Base-by-base conservation (phyloP, 2,888 invertebrate species). In the Acrocyrtus sp. region DNA sequence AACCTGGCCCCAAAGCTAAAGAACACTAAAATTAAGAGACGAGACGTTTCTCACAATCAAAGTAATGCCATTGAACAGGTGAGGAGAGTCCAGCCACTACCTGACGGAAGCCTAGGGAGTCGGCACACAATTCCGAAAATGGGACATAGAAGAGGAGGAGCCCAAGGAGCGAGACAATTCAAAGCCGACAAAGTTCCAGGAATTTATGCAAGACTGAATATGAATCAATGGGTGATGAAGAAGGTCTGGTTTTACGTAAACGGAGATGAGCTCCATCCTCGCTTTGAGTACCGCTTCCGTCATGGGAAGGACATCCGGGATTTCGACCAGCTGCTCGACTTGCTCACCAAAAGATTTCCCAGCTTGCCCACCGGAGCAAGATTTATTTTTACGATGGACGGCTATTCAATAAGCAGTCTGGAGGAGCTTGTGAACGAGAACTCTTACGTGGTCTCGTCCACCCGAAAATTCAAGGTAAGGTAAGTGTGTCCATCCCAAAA, bases 371-470 rank as follows among this genome's bases (percentile, higher is more conserved):
- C 93, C 72, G 96, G 96, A 3, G 95, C 96, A 3, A 88, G 95
- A 62, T 93, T 94, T 85, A 90, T 97, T 80, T 97, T 96, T 85
- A 93, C 93, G 6, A 92, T 95, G 90, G 95, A 96, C 77, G 96
- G 96, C 0, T 91, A 92, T 81, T 88, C 94, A 67, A 92, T 96
- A 83, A 90, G 91, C 84, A 88, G 90, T 83, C 87, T 94, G 81
- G 95, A 92, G 82, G 94, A 95, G 83, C 85, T 96, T 75, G 93
- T 94, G 83, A 94, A 95, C 83, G 95, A 94, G n/a, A 92, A 92
- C 19, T 92, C 92, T 8, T 97, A 96, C 84, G 94, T 97, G 78
- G 95, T 95, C 41, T 96, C 96, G 8, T 94, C 94, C 3, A 94
- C 93, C 83, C 94, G 94, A 85, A 91, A 92, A 12, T 95, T 95